Conservation (phyloP, 2,888 invertebrate genomes). For the Drosophila demipolita region DNA sequence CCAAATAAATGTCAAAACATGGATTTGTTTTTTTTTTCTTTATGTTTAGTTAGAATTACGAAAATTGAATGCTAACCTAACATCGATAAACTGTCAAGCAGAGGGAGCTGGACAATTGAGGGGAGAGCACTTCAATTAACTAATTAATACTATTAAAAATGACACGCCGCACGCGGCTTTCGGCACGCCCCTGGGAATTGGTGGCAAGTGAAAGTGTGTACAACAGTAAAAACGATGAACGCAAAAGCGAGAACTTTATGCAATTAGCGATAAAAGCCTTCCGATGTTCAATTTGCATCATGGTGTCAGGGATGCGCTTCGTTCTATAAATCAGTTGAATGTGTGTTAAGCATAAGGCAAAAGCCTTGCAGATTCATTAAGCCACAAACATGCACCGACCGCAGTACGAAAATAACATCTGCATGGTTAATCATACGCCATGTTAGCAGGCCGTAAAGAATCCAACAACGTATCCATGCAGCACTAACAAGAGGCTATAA, state of each 20-base stretch:
- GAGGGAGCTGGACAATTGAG: conserved; percentile 15
- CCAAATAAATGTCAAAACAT: too few species aligned
- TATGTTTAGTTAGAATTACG: not conserved
- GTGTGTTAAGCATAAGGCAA: conserved; percentile 13
- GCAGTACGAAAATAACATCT: conserved; percentile 44
- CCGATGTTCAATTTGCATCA: conserved; percentile 47
- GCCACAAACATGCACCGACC: conserved; percentile 55
- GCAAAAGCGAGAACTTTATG: conserved; percentile 35
- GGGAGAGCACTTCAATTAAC: conserved; percentile 40
- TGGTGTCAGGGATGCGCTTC: conserved; percentile 66
- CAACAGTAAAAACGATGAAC: conserved; percentile 28
- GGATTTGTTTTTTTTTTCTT: too few species aligned
- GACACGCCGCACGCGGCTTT: conserved; percentile 22
- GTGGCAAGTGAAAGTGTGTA: conserved; percentile 34
- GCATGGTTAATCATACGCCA: conserved; percentile 75
- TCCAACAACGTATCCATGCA: conserved; percentile 59
- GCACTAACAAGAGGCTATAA: conserved; percentile 61
- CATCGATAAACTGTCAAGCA: conserved; percentile 29
- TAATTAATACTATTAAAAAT: conserved; percentile 52
- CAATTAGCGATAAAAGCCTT: conserved; percentile 74
- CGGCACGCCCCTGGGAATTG: conserved; percentile 51
- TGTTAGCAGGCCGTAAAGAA: conserved; percentile 56
- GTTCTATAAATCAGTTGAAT: conserved; percentile 28
- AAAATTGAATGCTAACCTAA: conserved; percentile 6
- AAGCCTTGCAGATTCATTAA: conserved; percentile 58